Conservation (phyloP, 2,113 vertebrate genomes). For the Spizaetus ornatus region DNA sequence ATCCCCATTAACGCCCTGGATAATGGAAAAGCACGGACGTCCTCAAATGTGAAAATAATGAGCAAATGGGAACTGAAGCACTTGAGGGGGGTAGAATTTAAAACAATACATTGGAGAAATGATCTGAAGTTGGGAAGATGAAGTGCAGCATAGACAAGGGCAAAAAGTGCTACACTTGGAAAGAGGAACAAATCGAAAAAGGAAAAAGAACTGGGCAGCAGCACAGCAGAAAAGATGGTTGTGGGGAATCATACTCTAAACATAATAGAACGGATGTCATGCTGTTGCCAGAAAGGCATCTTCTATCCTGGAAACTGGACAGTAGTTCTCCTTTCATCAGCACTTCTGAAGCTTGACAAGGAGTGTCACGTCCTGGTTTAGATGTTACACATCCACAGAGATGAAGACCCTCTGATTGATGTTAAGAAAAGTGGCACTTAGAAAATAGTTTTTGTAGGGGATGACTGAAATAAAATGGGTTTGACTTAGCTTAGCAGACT, state of each 20-base stretch:
- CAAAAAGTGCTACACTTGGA: neutral
- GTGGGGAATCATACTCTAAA: neutral
- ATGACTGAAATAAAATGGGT: neutral
- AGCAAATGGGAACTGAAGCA: neutral
- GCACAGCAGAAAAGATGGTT: neutral
- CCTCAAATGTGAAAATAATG: neutral
- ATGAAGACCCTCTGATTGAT: neutral
- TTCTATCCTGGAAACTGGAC: neutral
- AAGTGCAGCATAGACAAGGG: accelerated
- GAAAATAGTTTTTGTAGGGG: neutral
- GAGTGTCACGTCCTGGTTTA: neutral
- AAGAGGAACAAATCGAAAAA: neutral
- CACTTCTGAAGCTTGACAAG: neutral
- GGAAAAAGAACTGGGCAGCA: neutral
- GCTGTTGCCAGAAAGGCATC: neutral
- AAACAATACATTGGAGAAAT: neutral
- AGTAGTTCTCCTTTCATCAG: neutral
- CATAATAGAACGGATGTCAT: neutral
- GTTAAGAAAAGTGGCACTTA: neutral
- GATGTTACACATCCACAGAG: neutral
- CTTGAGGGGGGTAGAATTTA: neutral
- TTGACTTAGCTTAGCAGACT: neutral
- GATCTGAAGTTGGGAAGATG: neutral
- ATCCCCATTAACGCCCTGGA: neutral
- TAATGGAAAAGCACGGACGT: neutral